phyloP scores from a whole-genome alignment of 2,797 vertebrate species.

The Galagoides demidoff region DNA sequence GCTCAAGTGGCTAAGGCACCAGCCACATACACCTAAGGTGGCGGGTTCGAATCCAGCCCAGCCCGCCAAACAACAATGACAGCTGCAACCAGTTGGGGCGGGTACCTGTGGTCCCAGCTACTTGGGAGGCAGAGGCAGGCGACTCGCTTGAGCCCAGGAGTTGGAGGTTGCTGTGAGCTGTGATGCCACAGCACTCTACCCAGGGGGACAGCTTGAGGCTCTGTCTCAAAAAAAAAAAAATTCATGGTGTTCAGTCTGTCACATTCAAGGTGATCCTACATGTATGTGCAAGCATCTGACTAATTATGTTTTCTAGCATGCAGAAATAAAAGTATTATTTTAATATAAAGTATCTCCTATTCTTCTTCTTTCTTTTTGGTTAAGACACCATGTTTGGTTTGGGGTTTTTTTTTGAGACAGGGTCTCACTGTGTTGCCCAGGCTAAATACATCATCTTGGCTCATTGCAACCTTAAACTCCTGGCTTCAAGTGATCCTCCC shows the following conservation, averaged over 20 bases:
- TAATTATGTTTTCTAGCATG: neutral
- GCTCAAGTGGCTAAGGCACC: no score
- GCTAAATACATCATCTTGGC: neutral
- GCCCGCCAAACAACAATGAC: no score
- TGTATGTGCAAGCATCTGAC: neutral
- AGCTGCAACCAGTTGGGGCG: no score
- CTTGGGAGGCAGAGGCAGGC: no score
- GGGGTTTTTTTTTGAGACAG: neutral
- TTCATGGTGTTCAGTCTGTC: neutral
- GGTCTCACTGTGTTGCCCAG: neutral
- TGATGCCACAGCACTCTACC: no score
- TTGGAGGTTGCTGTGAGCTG: no score
- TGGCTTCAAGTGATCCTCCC: no score
- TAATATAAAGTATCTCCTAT: constrained; percentile 16
- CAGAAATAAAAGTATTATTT: neutral
- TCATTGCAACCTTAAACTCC: neutral
- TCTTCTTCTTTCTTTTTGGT: neutral
- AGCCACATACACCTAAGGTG: no score
- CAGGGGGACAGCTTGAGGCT: no score
- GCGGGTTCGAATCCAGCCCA: no score
- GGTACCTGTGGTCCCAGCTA: no score
- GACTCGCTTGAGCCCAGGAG: no score
- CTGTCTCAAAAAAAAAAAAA: neutral
- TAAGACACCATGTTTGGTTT: neutral
- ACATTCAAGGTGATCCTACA: neutral